These are phyloP conservation scores for Brachyptera risi DNA, from an alignment of 2,888 invertebrate genomes.

Conservation along the genomic window DNA sequence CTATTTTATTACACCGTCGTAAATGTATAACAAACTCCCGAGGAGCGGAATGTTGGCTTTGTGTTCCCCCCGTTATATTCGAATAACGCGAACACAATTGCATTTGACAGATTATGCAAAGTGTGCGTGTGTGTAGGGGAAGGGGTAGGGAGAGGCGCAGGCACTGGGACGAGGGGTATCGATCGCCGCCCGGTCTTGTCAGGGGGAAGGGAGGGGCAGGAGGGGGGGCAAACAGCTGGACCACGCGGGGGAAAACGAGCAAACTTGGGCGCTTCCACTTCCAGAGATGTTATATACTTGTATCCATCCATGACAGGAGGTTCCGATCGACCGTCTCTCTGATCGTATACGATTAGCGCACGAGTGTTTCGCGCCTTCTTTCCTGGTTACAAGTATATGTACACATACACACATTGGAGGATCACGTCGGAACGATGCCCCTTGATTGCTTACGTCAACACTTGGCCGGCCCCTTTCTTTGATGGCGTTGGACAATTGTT, in stretches of 20 bases:
- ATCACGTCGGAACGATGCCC: too few species aligned
- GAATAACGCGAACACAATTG: constrained; percentile 19
- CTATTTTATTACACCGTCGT: too few species aligned
- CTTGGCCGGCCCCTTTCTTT: too few species aligned
- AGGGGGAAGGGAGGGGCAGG: background rate
- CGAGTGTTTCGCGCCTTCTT: too few species aligned
- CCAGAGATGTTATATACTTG: background rate
- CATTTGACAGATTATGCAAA: constrained; percentile 23
- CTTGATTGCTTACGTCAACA: too few species aligned
- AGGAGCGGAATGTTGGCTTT: background rate
- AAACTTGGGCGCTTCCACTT: background rate
- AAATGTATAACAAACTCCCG: too few species aligned
- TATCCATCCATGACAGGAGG: too few species aligned
- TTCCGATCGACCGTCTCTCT: too few species aligned
- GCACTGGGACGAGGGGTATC: constrained; percentile 5
- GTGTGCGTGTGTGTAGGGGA: background rate
- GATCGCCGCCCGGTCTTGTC: background rate
- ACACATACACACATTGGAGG: too few species aligned
- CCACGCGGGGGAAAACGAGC: background rate
- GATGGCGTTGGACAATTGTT: too few species aligned
- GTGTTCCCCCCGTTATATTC: background rate
- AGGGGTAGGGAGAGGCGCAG: background rate
- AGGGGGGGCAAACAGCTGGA: constrained; percentile 14
- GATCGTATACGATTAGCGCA: too few species aligned
- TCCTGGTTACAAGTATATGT: too few species aligned